phyloP scores from a whole-genome alignment of 1,140 invertebrate species.

The Macrostomum lignano region DNA sequence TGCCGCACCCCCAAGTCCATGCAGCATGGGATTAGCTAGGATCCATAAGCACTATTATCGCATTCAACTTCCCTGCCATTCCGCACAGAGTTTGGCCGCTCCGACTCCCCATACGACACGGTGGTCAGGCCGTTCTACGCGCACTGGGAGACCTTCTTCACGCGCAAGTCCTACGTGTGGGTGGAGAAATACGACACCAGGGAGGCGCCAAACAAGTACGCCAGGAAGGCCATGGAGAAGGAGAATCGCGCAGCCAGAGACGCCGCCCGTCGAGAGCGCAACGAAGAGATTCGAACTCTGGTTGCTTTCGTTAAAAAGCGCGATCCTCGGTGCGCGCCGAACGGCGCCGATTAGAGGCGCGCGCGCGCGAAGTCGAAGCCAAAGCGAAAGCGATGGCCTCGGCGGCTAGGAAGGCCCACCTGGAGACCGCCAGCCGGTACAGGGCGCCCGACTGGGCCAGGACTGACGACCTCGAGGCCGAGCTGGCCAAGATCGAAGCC shows the following conservation, averaged over 20 bases:
- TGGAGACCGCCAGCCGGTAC: too few relatives aligned
- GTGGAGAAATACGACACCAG: conserved; percentile 60
- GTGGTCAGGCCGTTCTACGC: conserved; percentile 61
- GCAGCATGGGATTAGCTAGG: too few relatives aligned
- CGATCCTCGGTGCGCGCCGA: conserved; percentile 30
- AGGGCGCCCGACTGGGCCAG: too few relatives aligned
- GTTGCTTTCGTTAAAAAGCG: conserved; percentile 65
- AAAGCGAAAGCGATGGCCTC: too few relatives aligned
- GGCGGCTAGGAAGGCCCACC: too few relatives aligned
- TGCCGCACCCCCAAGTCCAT: too few relatives aligned
- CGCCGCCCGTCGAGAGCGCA: conserved; percentile 58
- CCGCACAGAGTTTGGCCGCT: conserved; percentile 58
- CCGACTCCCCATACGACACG: conserved; percentile 48
- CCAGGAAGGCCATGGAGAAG: conserved; percentile 53
- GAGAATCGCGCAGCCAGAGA: conserved; percentile 79
- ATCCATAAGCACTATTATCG: too few relatives aligned
- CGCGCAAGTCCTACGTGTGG: conserved; percentile 53
- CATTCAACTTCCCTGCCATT: too few relatives aligned
- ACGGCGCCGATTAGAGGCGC: too few relatives aligned
- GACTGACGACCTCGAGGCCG: too few relatives aligned
- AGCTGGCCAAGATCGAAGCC: too few relatives aligned
- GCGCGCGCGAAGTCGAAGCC: too few relatives aligned
- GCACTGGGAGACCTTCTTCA: conserved; percentile 61
- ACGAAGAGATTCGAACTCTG: conserved; percentile 54
- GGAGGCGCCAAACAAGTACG: conserved; percentile 46